Base-by-base conservation (phyloP, 2,113 vertebrate species). In the Brevimyrus niger region DNA sequence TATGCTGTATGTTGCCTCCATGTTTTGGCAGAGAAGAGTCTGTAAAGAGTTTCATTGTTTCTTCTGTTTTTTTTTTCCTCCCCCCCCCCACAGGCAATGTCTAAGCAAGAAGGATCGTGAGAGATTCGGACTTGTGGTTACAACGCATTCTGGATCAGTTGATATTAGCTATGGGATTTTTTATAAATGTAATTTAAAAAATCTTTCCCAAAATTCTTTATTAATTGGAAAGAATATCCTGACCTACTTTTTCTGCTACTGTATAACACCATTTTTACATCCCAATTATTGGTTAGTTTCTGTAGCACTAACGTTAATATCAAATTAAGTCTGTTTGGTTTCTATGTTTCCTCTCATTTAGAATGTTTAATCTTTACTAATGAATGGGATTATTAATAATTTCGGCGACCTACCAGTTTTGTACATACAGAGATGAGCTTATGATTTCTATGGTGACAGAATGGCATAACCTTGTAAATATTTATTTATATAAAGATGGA, bases 41-140 rank as follows among this genome's bases (percentile, higher is more conserved):
- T 31, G 50, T 10, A 27, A 38, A 21, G 38, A 61, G 38, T 53
- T 61, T 89, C 55, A 85, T 88, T 88, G 46, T 87, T 3, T 4
- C 53, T 4, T 90, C 23, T 48, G 44, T 91, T 61, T 82, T 50
- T 90, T 8, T 89, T 3, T 5, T 46, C 4, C 44, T 53, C 15
- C 53, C 51, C 1, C 15, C 51, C 53, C 23, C 53, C 86, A 31
- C 90, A 96, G 95, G 91, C 96, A 4, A 89, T 95, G 92, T 93
- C 94, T 15, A 96, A 96, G 90, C 94, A 95, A 86, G 96, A 95
- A 51, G 94, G 93, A 88, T 94, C 94, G 0, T 96, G 94, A 92
- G 91, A 88, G 0, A 17, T 27, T 48, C 80, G 84, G 19, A 89
- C 89, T 82, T 31, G 11, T 58, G 38, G 1, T 89, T 58, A 35